Evolutionary conservation across 2,888 invertebrate species (phyloP).

Genomic region (Pristionchus maxplancki): DNA sequence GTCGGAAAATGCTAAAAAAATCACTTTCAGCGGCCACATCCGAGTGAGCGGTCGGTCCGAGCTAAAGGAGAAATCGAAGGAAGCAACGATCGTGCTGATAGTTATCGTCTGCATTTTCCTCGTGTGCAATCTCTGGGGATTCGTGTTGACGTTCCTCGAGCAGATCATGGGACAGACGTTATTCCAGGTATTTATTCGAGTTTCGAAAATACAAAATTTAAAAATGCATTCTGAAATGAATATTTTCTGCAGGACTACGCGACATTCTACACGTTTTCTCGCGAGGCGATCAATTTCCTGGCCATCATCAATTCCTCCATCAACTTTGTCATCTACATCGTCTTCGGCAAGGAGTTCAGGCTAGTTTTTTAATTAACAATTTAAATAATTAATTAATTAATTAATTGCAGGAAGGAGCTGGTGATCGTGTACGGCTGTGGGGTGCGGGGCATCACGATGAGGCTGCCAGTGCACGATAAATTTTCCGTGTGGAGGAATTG

Average conservation of each 20-base stretch:
- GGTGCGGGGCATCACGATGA: conserved; percentile 64
- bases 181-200: not conserved
- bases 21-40: not conserved
- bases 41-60: conserved; percentile 62
- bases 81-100: conserved; percentile 72
- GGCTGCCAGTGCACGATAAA: conserved; percentile 68
- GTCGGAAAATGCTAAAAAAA: too few species aligned
- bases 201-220: not conserved
- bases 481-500: conserved; percentile 56
- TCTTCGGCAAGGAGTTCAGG: conserved; percentile 90
- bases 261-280: conserved; percentile 72
- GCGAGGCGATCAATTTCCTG: conserved; percentile 86
- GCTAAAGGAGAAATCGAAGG: conserved; percentile 71
- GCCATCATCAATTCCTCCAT: conserved; percentile 97
- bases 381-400: not conserved
- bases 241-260: conserved; percentile 57
- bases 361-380: conserved; percentile 40
- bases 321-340: conserved; percentile 97
- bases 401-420: conserved; percentile 67
- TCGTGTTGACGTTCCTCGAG: conserved; percentile 72
- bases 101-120: conserved; percentile 75
- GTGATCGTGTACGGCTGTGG: conserved; percentile 73
- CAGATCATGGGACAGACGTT: conserved; percentile 59
- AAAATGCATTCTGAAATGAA: not conserved
- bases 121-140: conserved; percentile 75